Evolutionary conservation across 2,888 invertebrate species (phyloP).

Genomic region (Tromatobia lineatoria): DNA sequence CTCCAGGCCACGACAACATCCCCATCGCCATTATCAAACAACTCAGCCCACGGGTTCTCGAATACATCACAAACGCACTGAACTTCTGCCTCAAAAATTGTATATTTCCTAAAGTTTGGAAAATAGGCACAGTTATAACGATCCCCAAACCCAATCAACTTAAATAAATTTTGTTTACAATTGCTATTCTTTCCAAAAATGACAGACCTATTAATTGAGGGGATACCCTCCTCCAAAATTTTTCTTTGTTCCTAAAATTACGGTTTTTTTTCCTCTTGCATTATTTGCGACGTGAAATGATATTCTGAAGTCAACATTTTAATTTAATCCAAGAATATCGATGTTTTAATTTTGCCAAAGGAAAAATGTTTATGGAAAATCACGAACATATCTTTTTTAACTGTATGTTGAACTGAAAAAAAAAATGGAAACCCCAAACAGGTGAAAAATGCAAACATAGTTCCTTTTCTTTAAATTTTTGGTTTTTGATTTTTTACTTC

Average conservation of each 20-base stretch:
- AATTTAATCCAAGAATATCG: no score
- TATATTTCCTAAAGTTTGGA: neutral
- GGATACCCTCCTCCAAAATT: neutral
- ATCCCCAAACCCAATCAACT: neutral
- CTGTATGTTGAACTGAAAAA: no score
- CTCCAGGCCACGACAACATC: slow-evolving; percentile 15
- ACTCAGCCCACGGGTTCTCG: neutral
- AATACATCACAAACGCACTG: slow-evolving; percentile 14
- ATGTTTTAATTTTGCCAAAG: no score
- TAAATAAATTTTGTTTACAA: neutral
- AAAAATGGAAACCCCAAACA: no score
- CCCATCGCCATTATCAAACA: slow-evolving; percentile 12
- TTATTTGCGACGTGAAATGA: no score
- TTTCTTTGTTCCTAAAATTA: neutral
- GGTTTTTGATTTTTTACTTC: no score
- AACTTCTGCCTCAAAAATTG: slow-evolving; percentile 6
- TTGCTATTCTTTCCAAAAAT: neutral
- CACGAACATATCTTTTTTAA: no score
- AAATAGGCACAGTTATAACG: neutral
- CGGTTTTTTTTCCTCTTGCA: neutral
- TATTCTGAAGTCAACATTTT: no score
- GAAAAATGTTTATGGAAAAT: no score
- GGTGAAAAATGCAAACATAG: no score
- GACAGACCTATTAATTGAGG: no score
- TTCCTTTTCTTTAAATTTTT: no score